phyloP scores from a whole-genome alignment of 1,140 invertebrate genomes.

The Frieseomelitta varia region DNA sequence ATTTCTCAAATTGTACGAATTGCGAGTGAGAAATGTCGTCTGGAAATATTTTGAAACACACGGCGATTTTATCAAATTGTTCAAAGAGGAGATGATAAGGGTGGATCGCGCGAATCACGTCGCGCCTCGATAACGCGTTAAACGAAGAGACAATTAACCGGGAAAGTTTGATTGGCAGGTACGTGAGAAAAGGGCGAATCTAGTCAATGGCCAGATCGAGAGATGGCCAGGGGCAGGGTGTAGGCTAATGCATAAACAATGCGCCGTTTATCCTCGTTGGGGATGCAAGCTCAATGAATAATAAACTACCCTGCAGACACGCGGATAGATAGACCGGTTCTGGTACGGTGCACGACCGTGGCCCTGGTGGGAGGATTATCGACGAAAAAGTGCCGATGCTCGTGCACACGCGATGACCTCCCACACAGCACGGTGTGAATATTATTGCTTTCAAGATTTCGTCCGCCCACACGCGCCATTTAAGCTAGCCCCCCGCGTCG shows the following conservation, averaged over 20 bases:
- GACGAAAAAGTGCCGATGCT: constrained; percentile 64
- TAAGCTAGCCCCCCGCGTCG: neutral
- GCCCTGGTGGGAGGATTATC: constrained; percentile 69
- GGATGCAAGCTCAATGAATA: constrained; percentile 74
- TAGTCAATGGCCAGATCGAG: constrained; percentile 57
- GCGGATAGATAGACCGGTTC: constrained; percentile 63
- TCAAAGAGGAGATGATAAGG: neutral
- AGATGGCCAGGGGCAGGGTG: constrained; percentile 52
- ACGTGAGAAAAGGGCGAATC: constrained; percentile 60
- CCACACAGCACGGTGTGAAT: constrained; percentile 46
- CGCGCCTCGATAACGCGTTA: neutral
- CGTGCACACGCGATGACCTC: constrained; percentile 29
- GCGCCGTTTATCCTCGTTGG: constrained; percentile 72
- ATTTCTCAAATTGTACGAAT: no score
- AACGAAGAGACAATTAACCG: constrained; percentile 25
- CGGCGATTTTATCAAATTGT: neutral
- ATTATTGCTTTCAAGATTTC: constrained; percentile 65
- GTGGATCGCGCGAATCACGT: neutral
- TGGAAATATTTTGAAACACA: no score
- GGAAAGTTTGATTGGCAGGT: constrained; percentile 41
- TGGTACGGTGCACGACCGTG: constrained; percentile 36
- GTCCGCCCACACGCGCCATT: constrained; percentile 23
- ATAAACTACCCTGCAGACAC: constrained; percentile 72
- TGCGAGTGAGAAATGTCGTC: no score
- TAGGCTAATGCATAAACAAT: constrained; percentile 76